Conservation (phyloP, 1,140 invertebrate species). For the Bathynomus jamesi region DNA sequence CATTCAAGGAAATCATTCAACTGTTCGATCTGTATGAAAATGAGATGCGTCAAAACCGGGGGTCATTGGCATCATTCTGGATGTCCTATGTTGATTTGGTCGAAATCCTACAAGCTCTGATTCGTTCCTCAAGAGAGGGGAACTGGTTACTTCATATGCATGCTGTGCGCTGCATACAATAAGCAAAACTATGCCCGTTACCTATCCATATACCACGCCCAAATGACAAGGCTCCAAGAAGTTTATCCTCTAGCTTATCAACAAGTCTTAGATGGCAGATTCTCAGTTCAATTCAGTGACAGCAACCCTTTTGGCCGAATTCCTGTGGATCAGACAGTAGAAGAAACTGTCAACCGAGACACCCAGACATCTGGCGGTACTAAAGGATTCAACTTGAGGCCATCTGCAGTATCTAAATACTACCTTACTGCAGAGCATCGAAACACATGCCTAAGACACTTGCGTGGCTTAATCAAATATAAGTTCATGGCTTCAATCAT, state of each 20-base stretch:
- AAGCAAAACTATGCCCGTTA: constrained; percentile 12
- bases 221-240: not conserved
- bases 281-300: not conserved
- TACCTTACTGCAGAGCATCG: constrained; percentile 11
- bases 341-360: constrained; percentile 11
- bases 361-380: constrained; percentile 8
- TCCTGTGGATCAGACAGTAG: not conserved
- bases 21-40: not conserved
- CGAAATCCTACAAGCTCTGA: constrained; percentile 5
- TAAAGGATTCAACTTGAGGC: constrained; percentile 9
- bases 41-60: not conserved
- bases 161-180: constrained; percentile 12
- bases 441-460: constrained; percentile 9
- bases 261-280: not conserved
- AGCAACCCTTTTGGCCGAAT: constrained; percentile 3
- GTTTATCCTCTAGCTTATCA: not conserved
- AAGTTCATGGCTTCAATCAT: not conserved
- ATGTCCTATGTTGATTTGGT: constrained; percentile 9
- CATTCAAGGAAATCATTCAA: not conserved
- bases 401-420: constrained; percentile 8
- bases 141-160: too few relatives aligned
- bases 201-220: not conserved
- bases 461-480: not conserved
- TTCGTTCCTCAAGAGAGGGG: not conserved
- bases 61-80: not conserved